Conservation (phyloP, 1,140 invertebrate genomes). For the Cheumatopsyche charites region DNA sequence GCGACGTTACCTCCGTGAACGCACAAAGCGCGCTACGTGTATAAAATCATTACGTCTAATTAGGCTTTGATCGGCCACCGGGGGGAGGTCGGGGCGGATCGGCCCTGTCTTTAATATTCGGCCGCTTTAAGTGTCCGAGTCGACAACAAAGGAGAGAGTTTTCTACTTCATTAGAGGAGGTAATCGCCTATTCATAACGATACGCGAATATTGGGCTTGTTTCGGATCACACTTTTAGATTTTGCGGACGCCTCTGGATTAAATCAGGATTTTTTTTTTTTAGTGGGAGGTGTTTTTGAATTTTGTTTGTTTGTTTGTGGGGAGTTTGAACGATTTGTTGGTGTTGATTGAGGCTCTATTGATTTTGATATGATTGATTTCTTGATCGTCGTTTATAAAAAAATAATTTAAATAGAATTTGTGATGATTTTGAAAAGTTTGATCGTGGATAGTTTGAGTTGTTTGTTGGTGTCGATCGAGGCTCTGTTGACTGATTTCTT, state of each 20-base stretch:
- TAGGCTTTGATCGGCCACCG: constrained; percentile 27
- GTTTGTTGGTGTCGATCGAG: no score
- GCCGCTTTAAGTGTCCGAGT: constrained; percentile 20
- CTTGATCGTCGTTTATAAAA: no score
- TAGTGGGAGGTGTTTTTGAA: neutral
- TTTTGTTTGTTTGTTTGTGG: neutral
- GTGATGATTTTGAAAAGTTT: no score
- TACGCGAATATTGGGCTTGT: constrained; percentile 28
- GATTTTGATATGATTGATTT: no score
- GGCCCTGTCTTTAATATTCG: constrained; percentile 23
- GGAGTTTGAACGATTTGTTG: neutral
- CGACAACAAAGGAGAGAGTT: constrained; percentile 23
- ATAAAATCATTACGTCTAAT: constrained; percentile 33
- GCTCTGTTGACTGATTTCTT: no score
- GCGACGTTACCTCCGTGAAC: constrained; percentile 3
- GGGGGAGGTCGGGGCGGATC: neutral
- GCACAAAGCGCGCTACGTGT: constrained; percentile 18
- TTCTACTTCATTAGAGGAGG: constrained; percentile 37
- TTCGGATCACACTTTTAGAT: neutral
- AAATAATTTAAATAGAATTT: no score
- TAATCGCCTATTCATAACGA: constrained; percentile 37
- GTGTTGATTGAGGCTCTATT: no score
- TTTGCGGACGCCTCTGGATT: neutral
- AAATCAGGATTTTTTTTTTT: neutral
- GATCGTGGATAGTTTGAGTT: no score